These are phyloP conservation scores for Rhinogobius similis DNA, from an alignment of 2,113 vertebrate species.

Conservation along the genomic window DNA sequence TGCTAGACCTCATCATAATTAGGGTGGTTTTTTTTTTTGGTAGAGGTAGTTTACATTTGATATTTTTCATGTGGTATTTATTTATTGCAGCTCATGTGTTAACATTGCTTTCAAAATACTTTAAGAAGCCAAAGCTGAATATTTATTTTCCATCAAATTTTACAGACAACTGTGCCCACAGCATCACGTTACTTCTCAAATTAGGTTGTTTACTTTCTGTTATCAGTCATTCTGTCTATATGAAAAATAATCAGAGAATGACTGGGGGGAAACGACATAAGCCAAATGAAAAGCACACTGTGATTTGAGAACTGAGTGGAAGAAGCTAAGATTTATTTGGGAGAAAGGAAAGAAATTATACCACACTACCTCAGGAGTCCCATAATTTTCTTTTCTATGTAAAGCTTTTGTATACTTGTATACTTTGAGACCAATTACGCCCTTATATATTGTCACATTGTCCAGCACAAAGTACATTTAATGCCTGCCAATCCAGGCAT, in stretches of 20 bases:
- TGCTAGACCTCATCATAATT: neutral
- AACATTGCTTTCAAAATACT: too few species aligned
- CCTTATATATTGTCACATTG: too few species aligned
- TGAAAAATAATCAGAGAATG: constrained; percentile 43
- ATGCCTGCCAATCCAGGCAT: too few species aligned
- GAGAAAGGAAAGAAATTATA: constrained; percentile 9
- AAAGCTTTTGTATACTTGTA: neutral
- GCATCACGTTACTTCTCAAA: constrained; percentile 6
- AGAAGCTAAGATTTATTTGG: constrained; percentile 41
- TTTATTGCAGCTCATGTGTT: too few species aligned
- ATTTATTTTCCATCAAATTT: neutral
- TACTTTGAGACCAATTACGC: too few species aligned
- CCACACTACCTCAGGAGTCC: constrained; percentile 5
- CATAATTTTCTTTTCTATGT: neutral
- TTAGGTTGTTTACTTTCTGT: neutral
- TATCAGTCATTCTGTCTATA: constrained; percentile 25
- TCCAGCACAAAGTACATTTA: too few species aligned
- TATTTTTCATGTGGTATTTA: too few species aligned
- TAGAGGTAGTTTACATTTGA: too few species aligned
- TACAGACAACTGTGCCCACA: constrained; percentile 10
- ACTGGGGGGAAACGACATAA: constrained; percentile 26
- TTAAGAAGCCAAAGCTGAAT: neutral
- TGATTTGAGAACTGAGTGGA: constrained; percentile 20
- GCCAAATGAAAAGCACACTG: constrained; percentile 31
- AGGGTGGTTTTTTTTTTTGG: too few species aligned